Evolutionary conservation across 2,797 vertebrate genomes (phyloP).

Genomic region (Anableps anableps): DNA sequence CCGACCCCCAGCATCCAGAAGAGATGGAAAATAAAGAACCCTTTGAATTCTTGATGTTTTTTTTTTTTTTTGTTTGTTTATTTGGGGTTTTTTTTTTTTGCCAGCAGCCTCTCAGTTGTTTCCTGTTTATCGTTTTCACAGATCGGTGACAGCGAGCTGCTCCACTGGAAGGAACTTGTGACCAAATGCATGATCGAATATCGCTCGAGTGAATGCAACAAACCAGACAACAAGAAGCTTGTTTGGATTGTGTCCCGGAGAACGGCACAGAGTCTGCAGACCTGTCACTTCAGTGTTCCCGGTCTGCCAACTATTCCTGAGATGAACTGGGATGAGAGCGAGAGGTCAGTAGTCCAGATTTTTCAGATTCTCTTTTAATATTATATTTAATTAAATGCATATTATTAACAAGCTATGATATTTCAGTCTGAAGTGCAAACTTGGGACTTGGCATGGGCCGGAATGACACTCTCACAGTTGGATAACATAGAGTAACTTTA

Average conservation of each 20-base stretch:
- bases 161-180: slow-evolving; percentile 92
- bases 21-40: slow-evolving; percentile 2
- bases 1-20: neutral
- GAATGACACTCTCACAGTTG: neutral
- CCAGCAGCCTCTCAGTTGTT: slow-evolving; percentile 34
- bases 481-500: neutral
- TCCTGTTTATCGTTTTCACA: slow-evolving; percentile 61
- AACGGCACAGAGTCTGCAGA: slow-evolving; percentile 92
- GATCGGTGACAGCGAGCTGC: slow-evolving; percentile 89
- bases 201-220: slow-evolving; percentile 91
- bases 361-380: neutral
- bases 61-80: neutral
- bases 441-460: neutral
- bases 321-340: slow-evolving; percentile 86
- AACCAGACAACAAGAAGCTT: slow-evolving; percentile 94
- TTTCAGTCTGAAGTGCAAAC: neutral
- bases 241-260: slow-evolving; percentile 96
- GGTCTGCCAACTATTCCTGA: slow-evolving; percentile 95
- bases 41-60: neutral
- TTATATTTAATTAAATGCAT: neutral
- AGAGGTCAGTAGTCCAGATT: slow-evolving; percentile 81
- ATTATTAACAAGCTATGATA: neutral
- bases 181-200: slow-evolving; percentile 93
- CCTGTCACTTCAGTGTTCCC: slow-evolving; percentile 90
- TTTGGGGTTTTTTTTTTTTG: too few relatives aligned